A percentile compares a stretch with the other conserved stretches of the same genome.
These are phyloP conservation scores for Brachystomella parvula DNA, from an alignment of 1,140 invertebrate genomes.

Conservation along the genomic window DNA sequence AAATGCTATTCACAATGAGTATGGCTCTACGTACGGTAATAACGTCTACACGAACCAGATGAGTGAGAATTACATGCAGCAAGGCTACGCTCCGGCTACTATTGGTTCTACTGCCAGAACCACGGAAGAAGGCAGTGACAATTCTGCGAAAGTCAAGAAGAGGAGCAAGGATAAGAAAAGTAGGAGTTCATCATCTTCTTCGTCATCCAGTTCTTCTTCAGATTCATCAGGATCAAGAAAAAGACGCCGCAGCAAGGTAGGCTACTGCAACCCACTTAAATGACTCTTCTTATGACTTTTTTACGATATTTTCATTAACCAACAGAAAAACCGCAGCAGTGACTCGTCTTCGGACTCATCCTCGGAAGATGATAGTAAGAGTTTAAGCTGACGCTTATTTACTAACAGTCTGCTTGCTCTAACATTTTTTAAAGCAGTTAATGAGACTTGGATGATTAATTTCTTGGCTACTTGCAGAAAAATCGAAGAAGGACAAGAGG, in stretches of 20 bases:
- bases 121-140: not conserved
- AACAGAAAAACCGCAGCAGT: not conserved
- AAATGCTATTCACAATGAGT: too few relatives aligned
- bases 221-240: not conserved
- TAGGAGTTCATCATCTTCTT: not conserved
- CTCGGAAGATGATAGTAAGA: not conserved
- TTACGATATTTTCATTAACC: not conserved
- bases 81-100: not conserved
- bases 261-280: not conserved
- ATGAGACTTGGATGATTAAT: not conserved
- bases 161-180: not conserved
- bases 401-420: not conserved
- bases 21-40: not conserved
- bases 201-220: conserved; percentile 5
- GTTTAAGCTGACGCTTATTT: too few relatives aligned
- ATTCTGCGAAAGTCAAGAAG: not conserved
- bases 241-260: not conserved
- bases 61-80: not conserved
- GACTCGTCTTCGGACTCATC: not conserved
- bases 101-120: not conserved
- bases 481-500: not conserved
- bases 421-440: not conserved
- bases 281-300: not conserved
- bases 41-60: not conserved
- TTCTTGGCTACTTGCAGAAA: not conserved